Evolutionary conservation across 64 coral and sea anemone species (phyloP), one percentile per base, ranked within the genome.

Genomic region (Actinia tenebrosa): DNA sequence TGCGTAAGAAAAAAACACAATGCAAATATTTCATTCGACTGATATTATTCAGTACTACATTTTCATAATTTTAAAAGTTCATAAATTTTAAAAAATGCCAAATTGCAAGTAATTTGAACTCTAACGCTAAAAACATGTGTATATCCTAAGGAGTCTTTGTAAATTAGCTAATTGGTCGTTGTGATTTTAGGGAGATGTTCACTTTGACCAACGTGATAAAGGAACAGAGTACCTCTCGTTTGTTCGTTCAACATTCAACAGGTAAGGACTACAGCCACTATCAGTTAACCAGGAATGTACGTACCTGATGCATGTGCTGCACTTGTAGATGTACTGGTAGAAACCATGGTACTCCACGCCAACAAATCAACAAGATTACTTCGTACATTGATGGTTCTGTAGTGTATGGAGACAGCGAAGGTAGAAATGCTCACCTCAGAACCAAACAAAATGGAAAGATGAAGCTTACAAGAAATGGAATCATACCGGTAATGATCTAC

Each of bases 321-420:
- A 14, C 17, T 81, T 45, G 10, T 18, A 98, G 95, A 60, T 98
- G 95, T 60, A 93, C 95, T 3, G 91, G 95, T 1, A 85, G 95
- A 10, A 22, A 10, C 1, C 20, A 91, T 42, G 53, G 85, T 22
- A 80, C 60, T 5, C 91, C 91, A 10, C 89, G 95, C 26, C 88
- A 98, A 80, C 95, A 93, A 63, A 71, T 98, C 60, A 98, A 98
- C 66, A 93, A 88, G 59, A 90, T 98, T 54, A 93, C 91, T 0
- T 98, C 95, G 19, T 98, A 89, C 56, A 98, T 98, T 60, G 95
- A 98, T 86, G 95, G 95, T 16, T 93, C 91, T 2, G 86, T 93
- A 0, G 91, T 98, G 75, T 98, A 98, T 81, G 95, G 95, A 17
- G 89, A 91, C 79, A 88, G 79, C 16, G 72, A 78, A 82, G 20